phyloP scores from a whole-genome alignment of 2,797 vertebrate species.

The Ispidina lecontei region DNA sequence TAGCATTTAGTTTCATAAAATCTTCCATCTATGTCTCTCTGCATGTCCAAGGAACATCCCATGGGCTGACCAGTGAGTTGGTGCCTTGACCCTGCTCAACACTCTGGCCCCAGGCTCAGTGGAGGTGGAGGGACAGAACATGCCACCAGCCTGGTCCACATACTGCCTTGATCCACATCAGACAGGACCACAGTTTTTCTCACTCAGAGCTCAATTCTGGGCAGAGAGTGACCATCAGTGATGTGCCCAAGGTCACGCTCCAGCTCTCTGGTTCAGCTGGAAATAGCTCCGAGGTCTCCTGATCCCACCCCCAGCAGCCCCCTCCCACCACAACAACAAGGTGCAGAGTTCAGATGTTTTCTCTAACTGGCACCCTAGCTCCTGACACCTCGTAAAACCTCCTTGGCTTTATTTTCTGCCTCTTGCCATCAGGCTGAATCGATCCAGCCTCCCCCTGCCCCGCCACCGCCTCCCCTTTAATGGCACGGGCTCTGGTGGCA shows the following conservation, averaged over 20 bases:
- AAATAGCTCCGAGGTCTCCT: conserved; percentile 42
- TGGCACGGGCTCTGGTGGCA: not conserved
- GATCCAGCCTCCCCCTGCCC: not conserved
- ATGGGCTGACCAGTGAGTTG: not conserved
- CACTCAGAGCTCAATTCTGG: not conserved
- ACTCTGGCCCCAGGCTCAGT: not conserved
- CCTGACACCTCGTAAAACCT: conserved; percentile 8
- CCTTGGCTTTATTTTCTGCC: not conserved
- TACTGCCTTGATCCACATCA: not conserved
- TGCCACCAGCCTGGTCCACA: not conserved
- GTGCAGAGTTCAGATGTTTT: conserved; percentile 29
- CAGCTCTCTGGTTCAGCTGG: conserved; percentile 5
- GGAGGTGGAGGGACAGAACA: not conserved
- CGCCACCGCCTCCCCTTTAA: not conserved
- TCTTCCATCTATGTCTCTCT: not conserved
- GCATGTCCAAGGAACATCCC: conserved; percentile 2
- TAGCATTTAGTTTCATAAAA: conserved; percentile 12
- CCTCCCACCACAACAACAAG: not conserved
- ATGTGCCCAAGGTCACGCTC: conserved; percentile 14
- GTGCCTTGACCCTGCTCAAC: not conserved
- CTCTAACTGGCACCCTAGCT: conserved; percentile 5
- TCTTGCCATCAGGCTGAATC: not conserved
- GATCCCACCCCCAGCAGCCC: not conserved
- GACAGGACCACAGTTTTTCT: not conserved
- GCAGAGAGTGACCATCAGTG: conserved; percentile 19